These are phyloP conservation scores for Melanostoma mellinum DNA, from an alignment of 2,888 invertebrate genomes.

Conservation along the genomic window DNA sequence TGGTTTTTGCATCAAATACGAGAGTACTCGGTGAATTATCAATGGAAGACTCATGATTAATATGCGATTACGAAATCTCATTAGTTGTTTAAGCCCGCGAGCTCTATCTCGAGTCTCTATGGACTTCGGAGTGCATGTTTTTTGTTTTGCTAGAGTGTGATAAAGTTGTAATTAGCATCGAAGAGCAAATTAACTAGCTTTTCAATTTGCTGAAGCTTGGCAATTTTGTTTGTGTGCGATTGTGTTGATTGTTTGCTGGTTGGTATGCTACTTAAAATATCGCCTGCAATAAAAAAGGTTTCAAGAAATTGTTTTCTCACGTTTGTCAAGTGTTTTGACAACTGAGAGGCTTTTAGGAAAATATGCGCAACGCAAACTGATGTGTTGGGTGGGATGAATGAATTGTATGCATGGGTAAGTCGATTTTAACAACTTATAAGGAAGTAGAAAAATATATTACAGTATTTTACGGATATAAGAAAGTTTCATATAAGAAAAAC, in stretches of 20 bases:
- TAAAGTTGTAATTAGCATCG: conserved; percentile 49
- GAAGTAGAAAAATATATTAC: too few species aligned
- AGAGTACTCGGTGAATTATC: conserved; percentile 20
- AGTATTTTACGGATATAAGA: too few species aligned
- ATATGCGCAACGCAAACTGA: background rate
- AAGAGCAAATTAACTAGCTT: conserved; percentile 43
- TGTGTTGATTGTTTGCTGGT: conserved; percentile 13
- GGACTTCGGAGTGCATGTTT: background rate
- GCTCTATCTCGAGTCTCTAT: conserved; percentile 6
- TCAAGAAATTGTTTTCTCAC: conserved; percentile 42
- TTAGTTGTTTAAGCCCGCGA: conserved; percentile 38
- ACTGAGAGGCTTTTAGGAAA: conserved; percentile 24
- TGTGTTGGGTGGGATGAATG: too few species aligned
- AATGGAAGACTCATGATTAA: conserved; percentile 49
- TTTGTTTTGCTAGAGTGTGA: conserved; percentile 15
- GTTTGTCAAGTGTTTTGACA: conserved; percentile 34
- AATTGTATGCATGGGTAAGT: background rate
- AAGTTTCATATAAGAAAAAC: too few species aligned
- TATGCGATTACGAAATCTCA: conserved; percentile 50
- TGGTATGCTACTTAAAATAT: background rate
- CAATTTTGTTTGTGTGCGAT: background rate
- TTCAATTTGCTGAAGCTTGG: background rate
- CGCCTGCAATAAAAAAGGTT: background rate
- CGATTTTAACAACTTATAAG: too few species aligned
- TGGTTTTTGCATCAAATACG: conserved; percentile 35